Evolutionary conservation across 2,113 vertebrate species (phyloP).

Genomic region (Calcarius ornatus): DNA sequence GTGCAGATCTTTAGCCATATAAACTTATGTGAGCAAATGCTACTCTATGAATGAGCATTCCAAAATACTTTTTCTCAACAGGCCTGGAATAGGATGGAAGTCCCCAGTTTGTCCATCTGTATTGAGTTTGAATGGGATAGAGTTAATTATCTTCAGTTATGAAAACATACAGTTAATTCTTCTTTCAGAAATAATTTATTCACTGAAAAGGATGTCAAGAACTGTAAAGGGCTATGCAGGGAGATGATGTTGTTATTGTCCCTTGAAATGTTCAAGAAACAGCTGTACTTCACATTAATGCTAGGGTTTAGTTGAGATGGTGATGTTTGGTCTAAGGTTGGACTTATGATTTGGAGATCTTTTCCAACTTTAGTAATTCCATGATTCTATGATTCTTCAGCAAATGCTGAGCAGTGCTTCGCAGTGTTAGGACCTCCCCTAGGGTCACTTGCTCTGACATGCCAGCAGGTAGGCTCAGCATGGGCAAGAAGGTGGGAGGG

Average conservation of each 20-base stretch:
- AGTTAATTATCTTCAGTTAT: neutral
- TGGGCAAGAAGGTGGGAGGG: neutral
- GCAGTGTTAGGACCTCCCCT: neutral
- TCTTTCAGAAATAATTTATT: neutral
- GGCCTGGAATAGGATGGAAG: neutral
- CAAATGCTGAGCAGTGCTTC: neutral
- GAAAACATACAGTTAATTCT: neutral
- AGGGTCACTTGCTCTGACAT: neutral
- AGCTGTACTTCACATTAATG: neutral
- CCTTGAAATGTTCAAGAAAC: neutral
- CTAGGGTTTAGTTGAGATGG: neutral
- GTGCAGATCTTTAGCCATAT: neutral
- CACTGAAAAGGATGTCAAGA: neutral
- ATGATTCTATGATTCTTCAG: neutral
- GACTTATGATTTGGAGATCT: neutral
- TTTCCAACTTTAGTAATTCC: neutral
- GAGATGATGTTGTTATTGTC: fast-evolving
- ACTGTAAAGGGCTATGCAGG: neutral
- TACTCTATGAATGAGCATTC: neutral
- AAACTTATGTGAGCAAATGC: neutral
- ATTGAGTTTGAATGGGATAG: neutral
- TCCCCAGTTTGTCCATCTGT: neutral
- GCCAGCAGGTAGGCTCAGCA: neutral
- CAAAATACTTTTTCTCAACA: neutral
- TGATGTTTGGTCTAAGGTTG: neutral